These are phyloP conservation scores for Atrina japonica DNA, from an alignment of 2,888 invertebrate genomes.

Conservation along the genomic window DNA sequence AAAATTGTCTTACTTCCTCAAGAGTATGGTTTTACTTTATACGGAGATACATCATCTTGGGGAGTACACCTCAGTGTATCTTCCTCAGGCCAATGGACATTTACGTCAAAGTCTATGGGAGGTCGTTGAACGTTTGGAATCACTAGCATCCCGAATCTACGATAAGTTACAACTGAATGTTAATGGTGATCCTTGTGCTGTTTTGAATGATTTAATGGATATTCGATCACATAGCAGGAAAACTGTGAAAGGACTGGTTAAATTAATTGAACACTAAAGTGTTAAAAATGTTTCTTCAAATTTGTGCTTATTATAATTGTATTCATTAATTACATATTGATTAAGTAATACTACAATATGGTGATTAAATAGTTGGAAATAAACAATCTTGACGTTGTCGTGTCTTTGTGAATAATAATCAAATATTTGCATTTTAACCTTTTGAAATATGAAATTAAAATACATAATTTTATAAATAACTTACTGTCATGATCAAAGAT, in stretches of 20 bases:
- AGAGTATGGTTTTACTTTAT: constrained; percentile 48
- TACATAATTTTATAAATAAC: no score
- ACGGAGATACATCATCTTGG: constrained; percentile 52
- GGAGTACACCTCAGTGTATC: constrained; percentile 53
- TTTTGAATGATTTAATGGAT: not conserved
- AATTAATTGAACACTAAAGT: not conserved
- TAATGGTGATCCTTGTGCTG: not conserved
- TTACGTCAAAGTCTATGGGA: not conserved
- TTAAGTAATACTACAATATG: no score
- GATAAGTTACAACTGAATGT: not conserved
- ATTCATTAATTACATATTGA: no score
- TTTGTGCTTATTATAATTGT: no score
- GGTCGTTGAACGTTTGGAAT: constrained; percentile 2
- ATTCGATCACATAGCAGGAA: not conserved
- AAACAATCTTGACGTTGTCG: no score
- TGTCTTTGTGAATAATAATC: no score
- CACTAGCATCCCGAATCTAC: constrained; percentile 10
- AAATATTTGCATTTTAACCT: no score
- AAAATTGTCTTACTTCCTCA: constrained; percentile 42
- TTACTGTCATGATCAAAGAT: no score
- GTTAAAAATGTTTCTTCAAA: no score
- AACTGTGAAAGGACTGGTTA: constrained; percentile 20
- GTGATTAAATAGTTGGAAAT: no score
- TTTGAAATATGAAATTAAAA: no score
- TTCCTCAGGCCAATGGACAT: constrained; percentile 22